Evolutionary conservation across 2,888 invertebrate genomes (phyloP), one percentile per base, ranked within the genome.

Genomic region (Catocala nupta): DNA sequence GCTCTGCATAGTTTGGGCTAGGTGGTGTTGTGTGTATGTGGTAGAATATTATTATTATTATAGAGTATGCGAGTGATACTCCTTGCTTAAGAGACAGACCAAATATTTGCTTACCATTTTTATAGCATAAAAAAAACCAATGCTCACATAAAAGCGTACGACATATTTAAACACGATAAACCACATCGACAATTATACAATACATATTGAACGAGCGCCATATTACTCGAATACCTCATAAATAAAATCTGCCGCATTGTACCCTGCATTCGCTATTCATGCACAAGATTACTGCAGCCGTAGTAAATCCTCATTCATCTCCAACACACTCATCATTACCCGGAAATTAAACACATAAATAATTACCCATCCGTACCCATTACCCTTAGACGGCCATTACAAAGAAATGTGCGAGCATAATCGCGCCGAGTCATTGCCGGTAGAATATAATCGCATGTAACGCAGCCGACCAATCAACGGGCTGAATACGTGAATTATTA

Each of bases 401-500:
- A 34, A 61, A 55, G 51, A 55, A 55, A 9, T 25, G 42, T 34
- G n/a, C 13, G 11, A 7, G 34, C 39, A 44, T 44, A 54, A 60
- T 58, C 36, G n/a, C 34, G 56, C 53, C 36, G 44, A 59, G 48
- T 62, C 62, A 62, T 48, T 39, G 49, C 57, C 12, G 43, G 47
- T 13, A 33, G 49, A 45, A 45, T 44, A 36, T 55, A 65, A 39
- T 44, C 62, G 59, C 55, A 59, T 68, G 65, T 59, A 58, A 64
- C 65, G 43, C 48, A 16, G 63, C 57, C 70, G 58, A 70, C 73
- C 73, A 80, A 80, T 79, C 80, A 77, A 73, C 64, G 70, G 36
- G 69, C 67, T 69, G 77, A 73, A 77, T 77, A 77, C 67, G 75
- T 81, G 81, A 82, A 83, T 83, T 84, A 85, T 86, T 80, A 82